A percentile compares a stretch with the other conserved stretches of the same genome.
Conservation (phyloP, 2,888 invertebrate genomes). For the Drosophila diplacantha region DNA sequence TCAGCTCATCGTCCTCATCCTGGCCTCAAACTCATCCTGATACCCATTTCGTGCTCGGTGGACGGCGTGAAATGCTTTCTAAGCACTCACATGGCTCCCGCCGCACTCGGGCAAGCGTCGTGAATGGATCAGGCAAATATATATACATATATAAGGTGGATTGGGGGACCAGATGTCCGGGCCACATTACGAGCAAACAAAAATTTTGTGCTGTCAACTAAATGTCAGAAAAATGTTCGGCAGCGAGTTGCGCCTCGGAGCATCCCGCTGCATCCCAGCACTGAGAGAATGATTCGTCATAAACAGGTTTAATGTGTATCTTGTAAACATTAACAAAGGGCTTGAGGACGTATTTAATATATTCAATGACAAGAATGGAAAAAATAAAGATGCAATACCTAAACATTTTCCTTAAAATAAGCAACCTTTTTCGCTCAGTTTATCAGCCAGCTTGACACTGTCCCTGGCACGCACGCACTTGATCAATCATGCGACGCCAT, state of each 20-base stretch:
- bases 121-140: constrained; percentile 42
- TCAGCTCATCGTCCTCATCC: constrained; percentile 39
- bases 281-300: not conserved
- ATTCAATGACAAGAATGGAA: not conserved
- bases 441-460: constrained; percentile 46
- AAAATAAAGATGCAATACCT: not conserved
- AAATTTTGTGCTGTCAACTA: constrained; percentile 70
- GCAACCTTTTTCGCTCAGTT: not conserved
- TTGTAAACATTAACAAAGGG: not conserved
- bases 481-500: constrained; percentile 66
- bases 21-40: constrained; percentile 9
- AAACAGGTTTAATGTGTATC: not conserved
- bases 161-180: constrained; percentile 17
- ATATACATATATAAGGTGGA: not conserved
- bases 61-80: constrained; percentile 63
- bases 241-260: constrained; percentile 43
- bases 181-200: constrained; percentile 65
- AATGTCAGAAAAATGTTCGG: constrained; percentile 68
- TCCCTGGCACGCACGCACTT: constrained; percentile 66
- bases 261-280: constrained; percentile 22
- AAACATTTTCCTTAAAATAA: too few species aligned
- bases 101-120: constrained; percentile 29
- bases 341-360: not conserved
- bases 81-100: constrained; percentile 54
- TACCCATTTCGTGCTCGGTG: not conserved